phyloP scores from a whole-genome alignment of 2,113 vertebrate species.

The Tamias sibiricus region DNA sequence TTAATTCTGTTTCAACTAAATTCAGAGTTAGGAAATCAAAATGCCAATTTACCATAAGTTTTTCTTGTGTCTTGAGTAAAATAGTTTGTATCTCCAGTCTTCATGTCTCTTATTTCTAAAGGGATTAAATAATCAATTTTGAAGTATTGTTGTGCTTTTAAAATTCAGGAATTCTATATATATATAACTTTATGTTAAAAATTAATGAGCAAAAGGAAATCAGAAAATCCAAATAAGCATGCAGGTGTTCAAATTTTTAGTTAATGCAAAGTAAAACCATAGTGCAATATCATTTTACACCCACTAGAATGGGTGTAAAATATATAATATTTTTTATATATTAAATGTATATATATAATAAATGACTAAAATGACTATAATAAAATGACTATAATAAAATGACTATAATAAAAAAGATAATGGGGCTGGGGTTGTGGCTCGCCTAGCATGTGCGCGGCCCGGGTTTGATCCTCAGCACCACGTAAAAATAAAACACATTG shows the following conservation, averaged over 20 bases:
- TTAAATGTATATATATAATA: no score
- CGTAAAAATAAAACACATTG: no score
- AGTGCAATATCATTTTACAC: background rate
- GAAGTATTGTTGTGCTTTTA: background rate
- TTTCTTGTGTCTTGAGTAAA: slow-evolving; percentile 27
- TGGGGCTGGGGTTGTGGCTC: no score
- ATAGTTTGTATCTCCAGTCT: background rate
- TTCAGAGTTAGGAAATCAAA: background rate
- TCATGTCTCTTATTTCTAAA: slow-evolving; percentile 5
- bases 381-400: no score
- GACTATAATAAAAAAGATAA: no score
- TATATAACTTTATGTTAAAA: background rate
- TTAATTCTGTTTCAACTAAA: slow-evolving; percentile 39
- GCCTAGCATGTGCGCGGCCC: no score
- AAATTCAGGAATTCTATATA: background rate
- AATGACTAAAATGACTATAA: no score
- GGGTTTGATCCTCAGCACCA: no score
- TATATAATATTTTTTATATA: no score
- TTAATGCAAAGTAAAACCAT: background rate
- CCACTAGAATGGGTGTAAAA: background rate
- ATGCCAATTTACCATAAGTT: background rate
- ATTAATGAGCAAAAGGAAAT: background rate
- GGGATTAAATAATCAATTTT: background rate
- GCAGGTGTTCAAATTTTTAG: background rate
- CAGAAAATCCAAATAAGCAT: background rate